Evolutionary conservation across 2,113 vertebrate species (phyloP).

Genomic region (Salvelinus sp.): DNA sequence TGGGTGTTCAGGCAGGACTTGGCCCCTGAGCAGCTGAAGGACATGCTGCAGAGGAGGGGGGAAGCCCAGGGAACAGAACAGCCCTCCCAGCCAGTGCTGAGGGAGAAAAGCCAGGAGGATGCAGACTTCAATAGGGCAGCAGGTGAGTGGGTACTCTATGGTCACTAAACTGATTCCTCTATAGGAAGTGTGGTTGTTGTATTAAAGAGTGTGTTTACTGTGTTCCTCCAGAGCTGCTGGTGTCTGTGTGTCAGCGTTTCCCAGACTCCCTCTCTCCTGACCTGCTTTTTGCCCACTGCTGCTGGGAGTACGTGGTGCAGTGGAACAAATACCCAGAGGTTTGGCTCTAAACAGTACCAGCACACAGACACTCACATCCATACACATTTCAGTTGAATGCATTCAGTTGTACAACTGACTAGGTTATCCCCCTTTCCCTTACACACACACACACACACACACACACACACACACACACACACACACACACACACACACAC

Average conservation of each 20-base stretch:
- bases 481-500: too few relatives aligned
- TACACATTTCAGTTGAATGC: neutral
- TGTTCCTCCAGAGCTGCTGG: constrained; percentile 78
- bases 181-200: neutral
- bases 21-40: constrained; percentile 75
- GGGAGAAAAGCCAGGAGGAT: constrained; percentile 18
- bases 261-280: constrained; percentile 90
- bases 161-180: neutral
- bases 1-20: constrained; percentile 91
- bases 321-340: constrained; percentile 99
- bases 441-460: too few relatives aligned
- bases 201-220: neutral
- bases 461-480: too few relatives aligned
- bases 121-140: constrained; percentile 37
- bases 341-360: constrained; percentile 9
- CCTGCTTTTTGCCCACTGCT: constrained; percentile 89
- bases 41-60: constrained; percentile 67
- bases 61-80: constrained; percentile 52
- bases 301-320: constrained; percentile 96
- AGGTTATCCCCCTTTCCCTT: neutral
- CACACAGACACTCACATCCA: neutral
- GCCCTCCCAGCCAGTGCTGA: constrained; percentile 26
- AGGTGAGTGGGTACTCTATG: constrained; percentile 41
- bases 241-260: constrained; percentile 83
- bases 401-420: too few relatives aligned